Percentiles rank a stretch among this genome's conserved stretches.
phyloP scores from a whole-genome alignment of 2,113 vertebrate genomes.

The Pluvialis apricaria region DNA sequence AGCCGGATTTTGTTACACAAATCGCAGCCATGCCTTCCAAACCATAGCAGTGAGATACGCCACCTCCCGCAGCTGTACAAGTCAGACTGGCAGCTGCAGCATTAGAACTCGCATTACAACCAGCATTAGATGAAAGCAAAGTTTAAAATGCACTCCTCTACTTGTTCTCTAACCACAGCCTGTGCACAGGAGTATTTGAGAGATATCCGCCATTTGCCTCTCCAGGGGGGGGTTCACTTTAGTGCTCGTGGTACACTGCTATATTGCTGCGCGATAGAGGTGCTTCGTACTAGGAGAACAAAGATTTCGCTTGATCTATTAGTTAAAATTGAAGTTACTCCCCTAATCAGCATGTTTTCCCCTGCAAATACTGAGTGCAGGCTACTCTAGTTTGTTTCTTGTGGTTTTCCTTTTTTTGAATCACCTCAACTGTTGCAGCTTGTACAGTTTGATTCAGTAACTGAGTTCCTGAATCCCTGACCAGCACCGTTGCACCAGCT shows the following conservation, averaged over 20 bases:
- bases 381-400: not conserved
- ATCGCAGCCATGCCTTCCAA: not conserved
- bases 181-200: not conserved
- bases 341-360: not conserved
- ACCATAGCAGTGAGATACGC: not conserved
- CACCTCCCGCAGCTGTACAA: not conserved
- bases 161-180: not conserved
- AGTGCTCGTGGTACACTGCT: not conserved
- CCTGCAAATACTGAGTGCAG: not conserved
- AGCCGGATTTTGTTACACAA: not conserved
- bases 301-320: not conserved
- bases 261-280: not conserved
- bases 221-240: not conserved
- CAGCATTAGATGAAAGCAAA: not conserved
- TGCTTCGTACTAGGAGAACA: not conserved
- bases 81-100: not conserved
- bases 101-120: not conserved
- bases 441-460: not conserved
- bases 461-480: not conserved
- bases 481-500: not conserved
- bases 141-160: not conserved
- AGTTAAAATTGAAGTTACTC: not conserved
- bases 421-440: not conserved
- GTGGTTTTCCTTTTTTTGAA: not conserved
- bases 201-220: not conserved